phyloP scores from a whole-genome alignment of 2,888 invertebrate genomes.

The Drosophila picticornis region DNA sequence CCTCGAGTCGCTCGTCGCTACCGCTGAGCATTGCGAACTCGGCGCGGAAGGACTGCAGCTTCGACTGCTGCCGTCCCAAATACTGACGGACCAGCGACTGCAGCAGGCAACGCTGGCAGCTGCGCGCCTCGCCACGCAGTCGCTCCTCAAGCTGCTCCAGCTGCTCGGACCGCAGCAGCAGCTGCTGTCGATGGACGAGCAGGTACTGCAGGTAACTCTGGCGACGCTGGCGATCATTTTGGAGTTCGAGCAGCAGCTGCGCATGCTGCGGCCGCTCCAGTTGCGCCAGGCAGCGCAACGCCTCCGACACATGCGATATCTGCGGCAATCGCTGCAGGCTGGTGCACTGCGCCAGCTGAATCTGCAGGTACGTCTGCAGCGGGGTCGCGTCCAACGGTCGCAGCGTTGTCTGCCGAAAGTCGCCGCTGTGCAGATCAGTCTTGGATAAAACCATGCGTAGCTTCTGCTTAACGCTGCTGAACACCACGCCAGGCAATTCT shows the following conservation, averaged over 20 bases:
- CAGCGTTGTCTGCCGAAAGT: slow-evolving; percentile 87
- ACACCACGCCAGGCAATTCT: slow-evolving; percentile 76
- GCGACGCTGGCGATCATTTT: slow-evolving; percentile 91
- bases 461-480: slow-evolving; percentile 90
- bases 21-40: slow-evolving; percentile 92
- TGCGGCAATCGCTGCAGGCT: slow-evolving; percentile 91
- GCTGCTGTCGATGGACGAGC: slow-evolving; percentile 91
- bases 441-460: slow-evolving; percentile 95
- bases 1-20: slow-evolving; percentile 96
- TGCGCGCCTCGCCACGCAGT: slow-evolving; percentile 89
- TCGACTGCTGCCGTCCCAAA: slow-evolving; percentile 91
- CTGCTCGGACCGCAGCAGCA: slow-evolving; percentile 91
- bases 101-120: slow-evolving; percentile 90
- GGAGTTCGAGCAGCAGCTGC: slow-evolving; percentile 90
- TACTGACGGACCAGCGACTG: slow-evolving; percentile 92
- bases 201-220: slow-evolving; percentile 94
- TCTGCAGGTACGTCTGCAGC: slow-evolving; percentile 89
- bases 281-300: slow-evolving; percentile 91
- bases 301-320: slow-evolving; percentile 93
- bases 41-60: slow-evolving; percentile 90
- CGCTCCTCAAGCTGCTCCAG: slow-evolving; percentile 88
- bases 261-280: slow-evolving; percentile 90
- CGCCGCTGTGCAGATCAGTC: slow-evolving; percentile 91
- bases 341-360: slow-evolving; percentile 93
- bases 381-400: slow-evolving; percentile 82